Base-by-base conservation (phyloP, 2,797 vertebrate genomes). In the Macropus fuliginosus region DNA sequence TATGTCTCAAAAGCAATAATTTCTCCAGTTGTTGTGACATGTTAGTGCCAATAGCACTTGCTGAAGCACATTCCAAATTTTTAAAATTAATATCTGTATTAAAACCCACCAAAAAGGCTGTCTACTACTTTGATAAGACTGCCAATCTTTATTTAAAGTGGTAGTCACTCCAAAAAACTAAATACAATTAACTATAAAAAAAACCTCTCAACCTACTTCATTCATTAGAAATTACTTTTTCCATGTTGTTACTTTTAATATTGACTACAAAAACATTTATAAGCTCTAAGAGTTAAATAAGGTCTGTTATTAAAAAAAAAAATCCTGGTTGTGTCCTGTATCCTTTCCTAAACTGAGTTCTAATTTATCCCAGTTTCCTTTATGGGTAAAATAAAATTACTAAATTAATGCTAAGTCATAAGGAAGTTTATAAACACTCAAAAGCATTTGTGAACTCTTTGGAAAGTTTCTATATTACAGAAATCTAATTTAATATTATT, bases 21-120 rank as follows among this genome's bases (percentile, higher is more conserved):
- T 97, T 97, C 98, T 98, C 97, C 99, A 99, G 98, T 98, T 99
- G 98, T 97, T 99, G 97, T 98, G 98, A 98, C 99, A 99, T 99
- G 99, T 98, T 98, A 96, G 97, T 99, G 99, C 99, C 99, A 99
- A 99, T 96, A 97, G 95, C 98, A 98, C 98, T 98, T 99, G 98
- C 98, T 98, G 96, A 97, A 98, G 97, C 89, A 94, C 98, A 99
- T 98, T 98, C 98, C 98, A 96, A 98, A 98, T 94, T 98, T 98
- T 98, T 98, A 98, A 98, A 98, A 98, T 98, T 99, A 98, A 98
- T 98, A 98, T 98, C 97, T 93, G 92, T 97, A 98, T 97, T 98
- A 96, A 98, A 98, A 97, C 97, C 95, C 96, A 96, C 95, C 0
- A 28, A 95, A 96, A 96, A 97, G 97, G 98, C 97, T 0, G 50